Evolutionary conservation across 1,140 invertebrate genomes (phyloP).

Genomic region (Hylaeus volcanicus): DNA sequence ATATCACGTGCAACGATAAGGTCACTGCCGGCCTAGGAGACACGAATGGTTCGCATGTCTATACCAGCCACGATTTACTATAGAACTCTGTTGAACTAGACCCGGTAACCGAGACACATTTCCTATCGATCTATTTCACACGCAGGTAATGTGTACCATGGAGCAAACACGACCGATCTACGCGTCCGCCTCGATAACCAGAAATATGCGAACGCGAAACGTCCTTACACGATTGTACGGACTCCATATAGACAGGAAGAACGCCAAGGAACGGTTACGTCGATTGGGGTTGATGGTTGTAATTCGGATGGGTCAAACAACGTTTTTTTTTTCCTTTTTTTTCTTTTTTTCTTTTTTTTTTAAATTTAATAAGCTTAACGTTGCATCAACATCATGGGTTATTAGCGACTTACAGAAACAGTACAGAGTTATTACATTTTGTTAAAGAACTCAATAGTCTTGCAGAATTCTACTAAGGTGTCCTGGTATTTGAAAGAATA

Average conservation of each 20-base stretch:
- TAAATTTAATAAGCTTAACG: too few relatives aligned
- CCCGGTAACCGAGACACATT: conserved; percentile 64
- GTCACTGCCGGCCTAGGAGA: conserved; percentile 25
- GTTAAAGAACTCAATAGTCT: too few relatives aligned
- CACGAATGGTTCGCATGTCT: conserved; percentile 39
- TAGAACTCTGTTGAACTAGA: conserved; percentile 66
- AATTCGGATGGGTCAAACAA: too few relatives aligned
- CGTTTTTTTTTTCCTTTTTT: too few relatives aligned
- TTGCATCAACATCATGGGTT: too few relatives aligned
- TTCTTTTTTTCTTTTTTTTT: too few relatives aligned
- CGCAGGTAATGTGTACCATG: conserved; percentile 44
- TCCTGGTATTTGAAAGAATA: too few relatives aligned
- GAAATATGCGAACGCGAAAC: background rate
- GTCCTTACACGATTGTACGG: background rate
- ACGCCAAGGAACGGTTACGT: too few relatives aligned
- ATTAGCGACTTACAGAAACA: too few relatives aligned
- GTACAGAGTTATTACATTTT: too few relatives aligned
- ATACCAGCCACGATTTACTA: conserved; percentile 27
- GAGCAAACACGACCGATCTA: conserved; percentile 30
- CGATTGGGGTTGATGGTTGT: too few relatives aligned
- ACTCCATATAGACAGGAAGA: background rate
- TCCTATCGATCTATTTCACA: conserved; percentile 60
- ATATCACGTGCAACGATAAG: conserved; percentile 40
- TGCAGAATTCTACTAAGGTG: too few relatives aligned
- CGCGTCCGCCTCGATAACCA: background rate